phyloP scores from a whole-genome alignment of 1,140 invertebrate genomes.

The Drosophila murphyi region DNA sequence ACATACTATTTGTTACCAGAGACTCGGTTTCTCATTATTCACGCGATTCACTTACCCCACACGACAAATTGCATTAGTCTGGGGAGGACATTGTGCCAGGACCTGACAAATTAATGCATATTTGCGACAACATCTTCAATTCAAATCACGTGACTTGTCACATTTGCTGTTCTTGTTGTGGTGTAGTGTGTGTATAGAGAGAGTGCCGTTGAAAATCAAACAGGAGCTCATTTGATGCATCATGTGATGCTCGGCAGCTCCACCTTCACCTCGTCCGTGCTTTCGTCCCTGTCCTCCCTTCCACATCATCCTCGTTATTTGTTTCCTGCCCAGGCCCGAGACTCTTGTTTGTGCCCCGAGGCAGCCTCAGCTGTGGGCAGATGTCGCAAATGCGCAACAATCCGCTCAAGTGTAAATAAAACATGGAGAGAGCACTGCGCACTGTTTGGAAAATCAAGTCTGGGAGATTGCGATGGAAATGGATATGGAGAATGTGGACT shows the following conservation, averaged over 20 bases:
- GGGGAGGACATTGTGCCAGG: slow-evolving; percentile 45
- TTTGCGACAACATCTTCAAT: slow-evolving; percentile 70
- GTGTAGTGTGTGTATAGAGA: background rate
- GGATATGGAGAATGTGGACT: background rate
- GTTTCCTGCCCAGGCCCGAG: slow-evolving; percentile 43
- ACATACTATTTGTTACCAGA: background rate
- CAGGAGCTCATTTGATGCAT: slow-evolving; percentile 66
- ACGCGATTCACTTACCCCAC: slow-evolving; percentile 57
- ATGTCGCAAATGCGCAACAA: slow-evolving; percentile 79
- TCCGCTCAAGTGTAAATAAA: slow-evolving; percentile 83
- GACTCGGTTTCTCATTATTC: slow-evolving; percentile 57
- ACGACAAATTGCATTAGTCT: slow-evolving; percentile 62
- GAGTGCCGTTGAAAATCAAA: slow-evolving; percentile 70
- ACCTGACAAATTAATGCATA: slow-evolving; percentile 77
- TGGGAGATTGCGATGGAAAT: slow-evolving; percentile 17
- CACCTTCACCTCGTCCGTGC: background rate
- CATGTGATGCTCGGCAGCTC: slow-evolving; percentile 27
- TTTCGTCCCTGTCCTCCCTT: background rate
- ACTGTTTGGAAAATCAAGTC: background rate
- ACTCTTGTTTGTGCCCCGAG: slow-evolving; percentile 52
- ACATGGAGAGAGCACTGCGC: slow-evolving; percentile 30
- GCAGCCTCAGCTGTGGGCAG: background rate
- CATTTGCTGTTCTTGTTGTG: slow-evolving; percentile 20
- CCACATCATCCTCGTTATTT: slow-evolving; percentile 1
- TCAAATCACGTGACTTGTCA: slow-evolving; percentile 78